Base-by-base conservation (phyloP, 2,797 vertebrate genomes). In the Melanotaenia maccullochi region DNA sequence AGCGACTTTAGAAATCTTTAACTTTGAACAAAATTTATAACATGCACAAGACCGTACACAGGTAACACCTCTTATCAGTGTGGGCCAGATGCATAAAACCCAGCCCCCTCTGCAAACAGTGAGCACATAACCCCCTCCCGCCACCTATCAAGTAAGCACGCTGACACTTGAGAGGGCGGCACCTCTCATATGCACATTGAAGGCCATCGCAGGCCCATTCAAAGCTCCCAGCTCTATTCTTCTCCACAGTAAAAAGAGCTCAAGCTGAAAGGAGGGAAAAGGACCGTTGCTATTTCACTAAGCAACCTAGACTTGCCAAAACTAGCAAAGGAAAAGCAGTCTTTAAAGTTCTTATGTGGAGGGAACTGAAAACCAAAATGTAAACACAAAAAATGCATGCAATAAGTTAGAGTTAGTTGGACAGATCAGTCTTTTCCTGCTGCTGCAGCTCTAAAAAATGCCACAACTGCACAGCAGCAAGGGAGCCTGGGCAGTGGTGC, bases 151-250 rank as follows among this genome's bases (percentile, higher is more conserved):
- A 56, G 49, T 49, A 30, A 85, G 86, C 86, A 90, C 69, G 81
- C 86, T 87, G 90, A 92, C 89, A 92, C 89, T 91, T 85, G 87
- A 92, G 90, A 92, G 86, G 87, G 90, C 87, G 78, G 84, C 89
- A 89, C 83, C 87, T 85, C 86, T 89, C 69, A 30, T 62, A 62
- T 79, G 85, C 84, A 88, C 83, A 86, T 76, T 87, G 82, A 90
- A 74, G 89, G 79, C 85, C 80, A 68, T 78, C 81, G 68, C 60
- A 1, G 76, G 67, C 75, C 86, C 86, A 89, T 93, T 93, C 90
- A 93, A 75, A 76, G 83, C 86, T 78, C 81, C 38, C 57, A 24
- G 75, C 65, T 87, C 89, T 78, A 89, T 93, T 91, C 85, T 89
- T 89, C 86, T 78, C 82, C 62, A 33, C n/a, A 60, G 70, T 78